Conservation (phyloP, 23 tunicate species). For the Phallusia fumigata region DNA sequence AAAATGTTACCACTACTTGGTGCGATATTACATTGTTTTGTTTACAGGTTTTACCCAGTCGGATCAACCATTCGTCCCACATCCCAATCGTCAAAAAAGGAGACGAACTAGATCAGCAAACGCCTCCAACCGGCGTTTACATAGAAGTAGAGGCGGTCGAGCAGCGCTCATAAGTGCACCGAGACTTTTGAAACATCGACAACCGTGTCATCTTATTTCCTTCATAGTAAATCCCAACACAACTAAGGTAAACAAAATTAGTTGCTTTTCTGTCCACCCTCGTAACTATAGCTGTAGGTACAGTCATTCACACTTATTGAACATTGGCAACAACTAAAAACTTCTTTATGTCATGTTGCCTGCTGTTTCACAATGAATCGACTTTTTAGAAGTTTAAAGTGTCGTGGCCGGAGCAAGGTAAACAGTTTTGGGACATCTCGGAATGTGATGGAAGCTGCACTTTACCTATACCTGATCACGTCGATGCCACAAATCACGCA, state of each 20-base stretch:
- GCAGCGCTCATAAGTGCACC: not conserved
- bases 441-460: not conserved
- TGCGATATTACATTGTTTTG: too few species aligned
- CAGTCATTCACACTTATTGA: too few species aligned
- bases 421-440: constrained; percentile 5
- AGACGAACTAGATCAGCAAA: not conserved
- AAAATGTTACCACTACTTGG: not conserved
- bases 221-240: not conserved
- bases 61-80: not conserved
- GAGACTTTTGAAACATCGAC: not conserved
- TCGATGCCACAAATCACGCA: not conserved
- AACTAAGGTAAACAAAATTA: not conserved
- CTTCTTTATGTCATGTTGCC: too few species aligned
- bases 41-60: too few species aligned
- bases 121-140: not conserved
- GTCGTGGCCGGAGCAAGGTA: constrained; percentile 3
- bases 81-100: not conserved
- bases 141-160: not conserved
- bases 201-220: not conserved
- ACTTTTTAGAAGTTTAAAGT: not conserved
- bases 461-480: not conserved
- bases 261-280: too few species aligned
- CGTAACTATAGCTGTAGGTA: too few species aligned
- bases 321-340: too few species aligned
- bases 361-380: not conserved